Conservation (phyloP, 2,113 vertebrate genomes). For the Rhagologus leucostigma region DNA sequence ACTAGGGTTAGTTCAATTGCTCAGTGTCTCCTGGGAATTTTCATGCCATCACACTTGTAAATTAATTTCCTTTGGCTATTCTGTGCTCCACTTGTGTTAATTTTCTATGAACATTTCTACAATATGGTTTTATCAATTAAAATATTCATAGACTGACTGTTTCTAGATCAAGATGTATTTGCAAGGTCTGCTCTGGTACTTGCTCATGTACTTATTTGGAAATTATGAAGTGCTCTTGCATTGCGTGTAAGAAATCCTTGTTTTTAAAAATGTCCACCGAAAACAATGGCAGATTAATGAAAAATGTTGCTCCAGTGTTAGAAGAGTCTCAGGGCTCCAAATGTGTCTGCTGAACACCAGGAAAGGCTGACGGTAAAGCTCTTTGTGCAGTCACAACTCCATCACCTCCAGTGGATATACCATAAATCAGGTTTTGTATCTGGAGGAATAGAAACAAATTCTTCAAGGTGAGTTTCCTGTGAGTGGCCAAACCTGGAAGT, state of each 20-base stretch:
- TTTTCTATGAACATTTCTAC: neutral
- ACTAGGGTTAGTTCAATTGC: neutral
- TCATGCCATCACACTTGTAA: neutral
- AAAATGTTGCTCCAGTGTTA: neutral
- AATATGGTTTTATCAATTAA: neutral
- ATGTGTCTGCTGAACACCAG: neutral
- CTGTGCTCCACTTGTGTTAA: conserved; percentile 7
- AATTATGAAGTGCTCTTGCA: neutral
- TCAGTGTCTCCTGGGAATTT: neutral
- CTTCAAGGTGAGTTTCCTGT: neutral
- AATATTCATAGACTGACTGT: neutral
- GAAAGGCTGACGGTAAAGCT: neutral
- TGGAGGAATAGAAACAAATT: neutral
- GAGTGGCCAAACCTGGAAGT: neutral
- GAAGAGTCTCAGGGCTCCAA: neutral
- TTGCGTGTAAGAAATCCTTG: neutral
- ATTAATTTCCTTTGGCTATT: conserved; percentile 39
- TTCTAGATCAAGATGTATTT: neutral
- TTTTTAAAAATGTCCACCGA: neutral
- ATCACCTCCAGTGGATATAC: accelerated
- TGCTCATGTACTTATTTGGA: neutral
- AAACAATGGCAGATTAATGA: neutral
- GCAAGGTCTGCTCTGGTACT: neutral
- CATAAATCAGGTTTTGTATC: neutral
- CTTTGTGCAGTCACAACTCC: neutral